Evolutionary conservation across 2,797 vertebrate genomes (phyloP).

Genomic region (Xyrichtys novacula): DNA sequence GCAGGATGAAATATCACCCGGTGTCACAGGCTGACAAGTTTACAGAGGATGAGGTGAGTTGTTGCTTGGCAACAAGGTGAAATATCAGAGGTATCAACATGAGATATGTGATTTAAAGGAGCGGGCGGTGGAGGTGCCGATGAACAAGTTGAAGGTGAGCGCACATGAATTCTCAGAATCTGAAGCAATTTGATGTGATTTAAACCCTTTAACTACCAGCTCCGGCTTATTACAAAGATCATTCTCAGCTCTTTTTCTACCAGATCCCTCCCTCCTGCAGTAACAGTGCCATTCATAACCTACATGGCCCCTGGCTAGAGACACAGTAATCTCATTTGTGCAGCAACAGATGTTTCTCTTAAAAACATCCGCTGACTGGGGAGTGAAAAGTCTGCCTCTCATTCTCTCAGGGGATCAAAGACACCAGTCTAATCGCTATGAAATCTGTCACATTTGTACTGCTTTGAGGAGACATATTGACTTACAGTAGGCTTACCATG

Average conservation of each 20-base stretch:
- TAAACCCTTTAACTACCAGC: constrained; percentile 64
- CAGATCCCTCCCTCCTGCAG: constrained; percentile 44
- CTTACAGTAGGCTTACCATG: constrained; percentile 63
- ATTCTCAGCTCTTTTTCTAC: constrained; percentile 57
- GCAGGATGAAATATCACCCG: constrained; percentile 90
- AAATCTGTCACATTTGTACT: constrained; percentile 74
- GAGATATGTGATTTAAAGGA: constrained; percentile 55
- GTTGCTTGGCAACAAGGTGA: constrained; percentile 79
- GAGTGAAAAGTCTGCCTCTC: constrained; percentile 71
- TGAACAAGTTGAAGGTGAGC: constrained; percentile 57
- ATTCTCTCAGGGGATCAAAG: constrained; percentile 77
- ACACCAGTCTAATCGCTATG: constrained; percentile 65
- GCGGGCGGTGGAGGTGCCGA: constrained; percentile 1
- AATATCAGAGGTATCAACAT: constrained; percentile 64
- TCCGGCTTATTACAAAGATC: constrained; percentile 70
- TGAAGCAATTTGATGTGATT: constrained; percentile 64
- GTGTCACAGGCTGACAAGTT: constrained; percentile 91
- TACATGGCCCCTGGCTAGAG: constrained; percentile 68
- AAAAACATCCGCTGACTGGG: constrained; percentile 76
- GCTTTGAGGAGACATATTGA: constrained; percentile 68
- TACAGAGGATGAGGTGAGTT: constrained; percentile 89
- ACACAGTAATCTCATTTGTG: constrained; percentile 81
- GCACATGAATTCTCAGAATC: constrained; percentile 61
- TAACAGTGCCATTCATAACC: constrained; percentile 76
- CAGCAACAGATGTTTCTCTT: constrained; percentile 83